These are phyloP conservation scores for Hephaestus fuliginosus DNA, from an alignment of 2,797 vertebrate species.

Conservation along the genomic window DNA sequence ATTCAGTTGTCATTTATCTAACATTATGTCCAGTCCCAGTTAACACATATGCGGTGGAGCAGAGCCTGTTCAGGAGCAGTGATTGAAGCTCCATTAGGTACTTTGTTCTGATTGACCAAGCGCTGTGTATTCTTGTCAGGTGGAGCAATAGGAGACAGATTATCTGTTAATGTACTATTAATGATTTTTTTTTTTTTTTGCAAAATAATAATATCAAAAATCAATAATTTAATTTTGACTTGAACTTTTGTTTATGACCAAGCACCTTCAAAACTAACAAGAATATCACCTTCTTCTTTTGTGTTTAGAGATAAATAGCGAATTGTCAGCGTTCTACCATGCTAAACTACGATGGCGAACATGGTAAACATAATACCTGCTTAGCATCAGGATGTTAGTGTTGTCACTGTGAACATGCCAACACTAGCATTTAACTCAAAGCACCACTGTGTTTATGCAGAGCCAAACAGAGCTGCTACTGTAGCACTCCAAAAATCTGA, in stretches of 20 bases:
- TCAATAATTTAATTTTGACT: not conserved
- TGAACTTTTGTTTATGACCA: not conserved
- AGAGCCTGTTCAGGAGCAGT: too few relatives aligned
- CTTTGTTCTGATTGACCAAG: too few relatives aligned
- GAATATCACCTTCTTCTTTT: not conserved
- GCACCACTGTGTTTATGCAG: not conserved
- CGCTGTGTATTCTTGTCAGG: too few relatives aligned
- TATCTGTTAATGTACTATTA: too few relatives aligned
- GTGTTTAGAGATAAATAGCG: not conserved
- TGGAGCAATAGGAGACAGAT: too few relatives aligned
- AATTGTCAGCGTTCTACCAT: not conserved
- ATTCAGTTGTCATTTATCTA: too few relatives aligned
- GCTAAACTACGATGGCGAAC: not conserved
- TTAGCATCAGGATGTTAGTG: not conserved
- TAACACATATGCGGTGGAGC: too few relatives aligned
- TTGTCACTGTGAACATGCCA: not conserved
- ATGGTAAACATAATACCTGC: not conserved
- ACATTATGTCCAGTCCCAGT: too few relatives aligned
- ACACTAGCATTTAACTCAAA: not conserved
- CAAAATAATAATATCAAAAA: too few relatives aligned
- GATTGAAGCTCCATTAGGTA: too few relatives aligned
- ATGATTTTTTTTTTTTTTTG: too few relatives aligned
- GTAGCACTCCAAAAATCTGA: constrained; percentile 24
- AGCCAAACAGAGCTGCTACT: not conserved
- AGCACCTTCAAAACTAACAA: not conserved